Evolutionary conservation across 2,888 invertebrate genomes (phyloP), one percentile per base, ranked within the genome.

Genomic region (Ennomos erosarius): DNA sequence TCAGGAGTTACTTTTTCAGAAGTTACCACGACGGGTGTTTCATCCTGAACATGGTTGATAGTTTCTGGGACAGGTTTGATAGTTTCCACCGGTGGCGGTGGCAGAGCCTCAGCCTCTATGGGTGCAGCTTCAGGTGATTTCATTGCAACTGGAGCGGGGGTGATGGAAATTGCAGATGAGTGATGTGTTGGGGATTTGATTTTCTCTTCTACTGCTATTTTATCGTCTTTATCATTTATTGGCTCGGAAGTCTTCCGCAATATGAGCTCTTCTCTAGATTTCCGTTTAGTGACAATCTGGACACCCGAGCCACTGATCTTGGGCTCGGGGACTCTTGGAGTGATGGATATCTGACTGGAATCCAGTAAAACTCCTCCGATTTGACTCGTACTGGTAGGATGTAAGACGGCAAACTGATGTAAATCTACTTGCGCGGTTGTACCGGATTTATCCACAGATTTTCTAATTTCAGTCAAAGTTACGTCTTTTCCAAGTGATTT

Each of bases 401-500:
- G 90, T 26, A 90, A 69, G 9, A 85, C 85, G 1, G 91, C 88
- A 54, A 90, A 87, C 56, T 88, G 89, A 64, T 90, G 87, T 43
- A 91, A 70, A 53, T 90, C 91, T 11, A 88, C 81, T 47, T 79
- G 85, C 11, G 84, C 66, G 0, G 71, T 60, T 0, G 85, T 64
- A 5, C 75, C 72, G 8, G 82, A 70, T 63, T 88, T 92, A 40
- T 92, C 93, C 10, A 85, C 88, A 9, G 92, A 90, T 65, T 93
- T 93, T 62, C 90, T 85, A 62, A 93, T 88, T 73, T 93, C 93
- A 52, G 91, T 92, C 58, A 93, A 73, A 12, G 92, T 92, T 12
- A 93, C 91, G 76, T 92, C 93, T 67, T 90, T 92, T 55, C 92
- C 92, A 44, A 92, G 67, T 16, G 92, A 87, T 64, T 93, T 93